These are phyloP conservation scores for Drosophila fulvimacula DNA, from an alignment of 2,888 invertebrate species.

Conservation along the genomic window DNA sequence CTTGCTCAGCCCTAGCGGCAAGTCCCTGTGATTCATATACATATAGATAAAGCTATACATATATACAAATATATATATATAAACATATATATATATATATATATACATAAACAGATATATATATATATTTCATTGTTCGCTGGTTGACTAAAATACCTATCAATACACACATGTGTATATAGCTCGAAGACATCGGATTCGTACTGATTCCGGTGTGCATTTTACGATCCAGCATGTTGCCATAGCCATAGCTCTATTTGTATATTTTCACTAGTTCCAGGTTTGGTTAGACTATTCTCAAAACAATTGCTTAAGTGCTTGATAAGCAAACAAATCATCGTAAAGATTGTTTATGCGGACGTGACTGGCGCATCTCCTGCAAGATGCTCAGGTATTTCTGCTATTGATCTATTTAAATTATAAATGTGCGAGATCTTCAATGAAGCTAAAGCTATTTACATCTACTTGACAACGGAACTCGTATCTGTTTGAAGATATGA, in stretches of 20 bases:
- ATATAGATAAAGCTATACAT: not conserved
- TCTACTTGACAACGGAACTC: not conserved
- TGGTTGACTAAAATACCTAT: conserved; percentile 34
- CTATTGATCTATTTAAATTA: conserved; percentile 1
- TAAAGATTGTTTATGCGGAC: conserved; percentile 30
- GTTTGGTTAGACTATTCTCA: conserved; percentile 39
- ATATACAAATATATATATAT: not conserved
- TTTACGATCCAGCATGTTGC: conserved; percentile 31
- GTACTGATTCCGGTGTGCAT: conserved; percentile 11
- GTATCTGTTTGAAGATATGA: not conserved
- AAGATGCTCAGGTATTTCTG: not conserved
- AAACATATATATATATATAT: not conserved
- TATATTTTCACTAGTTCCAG: conserved; percentile 47
- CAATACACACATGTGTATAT: not conserved
- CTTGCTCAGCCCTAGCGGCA: conserved; percentile 1
- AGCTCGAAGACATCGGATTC: conserved; percentile 43
- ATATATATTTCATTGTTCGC: conserved; percentile 10
- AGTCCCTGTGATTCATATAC: conserved; percentile 42
- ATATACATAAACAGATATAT: no score
- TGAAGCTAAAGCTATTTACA: not conserved
- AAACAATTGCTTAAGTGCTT: conserved; percentile 63
- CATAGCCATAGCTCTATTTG: conserved; percentile 20
- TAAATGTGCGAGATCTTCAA: not conserved
- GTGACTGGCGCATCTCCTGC: conserved; percentile 18
- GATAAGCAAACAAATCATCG: conserved; percentile 63